Conservation (phyloP, 2,113 vertebrate genomes). For the Cavia aperea region DNA sequence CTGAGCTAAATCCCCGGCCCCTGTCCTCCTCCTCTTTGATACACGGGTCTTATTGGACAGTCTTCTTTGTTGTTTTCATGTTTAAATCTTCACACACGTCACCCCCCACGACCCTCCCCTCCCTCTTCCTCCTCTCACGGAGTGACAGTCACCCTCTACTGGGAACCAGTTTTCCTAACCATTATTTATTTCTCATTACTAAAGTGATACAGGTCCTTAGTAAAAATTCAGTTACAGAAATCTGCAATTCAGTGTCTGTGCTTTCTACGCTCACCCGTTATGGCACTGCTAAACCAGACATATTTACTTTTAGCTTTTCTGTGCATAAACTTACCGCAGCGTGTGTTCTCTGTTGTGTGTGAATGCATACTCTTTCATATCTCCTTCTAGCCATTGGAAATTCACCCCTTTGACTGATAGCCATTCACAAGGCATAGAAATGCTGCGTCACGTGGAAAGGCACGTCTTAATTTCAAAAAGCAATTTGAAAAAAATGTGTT, state of each 20-base stretch:
- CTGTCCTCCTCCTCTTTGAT: background rate
- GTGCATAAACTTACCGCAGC: background rate
- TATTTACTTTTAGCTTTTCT: constrained; percentile 6
- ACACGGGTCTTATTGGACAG: background rate
- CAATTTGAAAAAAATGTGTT: background rate
- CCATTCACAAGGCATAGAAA: background rate
- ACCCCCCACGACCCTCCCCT: background rate
- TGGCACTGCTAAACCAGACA: background rate
- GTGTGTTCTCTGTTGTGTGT: background rate
- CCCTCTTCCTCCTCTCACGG: background rate
- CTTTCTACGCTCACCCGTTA: background rate
- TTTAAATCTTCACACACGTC: background rate
- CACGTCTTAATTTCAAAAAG: constrained; percentile 14
- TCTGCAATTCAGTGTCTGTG: background rate
- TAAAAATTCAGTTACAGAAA: constrained; percentile 38
- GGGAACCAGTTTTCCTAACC: background rate
- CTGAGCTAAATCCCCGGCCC: too few species aligned
- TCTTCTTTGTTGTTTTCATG: background rate
- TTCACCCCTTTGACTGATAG: background rate
- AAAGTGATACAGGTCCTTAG: background rate
- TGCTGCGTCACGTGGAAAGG: background rate
- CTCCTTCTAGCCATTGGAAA: background rate
- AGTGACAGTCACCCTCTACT: background rate
- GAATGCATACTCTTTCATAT: background rate
- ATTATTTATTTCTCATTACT: constrained; percentile 30